Percentiles rank a stretch among this genome's conserved stretches.
Conservation (phyloP, 2,113 vertebrate species). For the Pachyramphus minor region DNA sequence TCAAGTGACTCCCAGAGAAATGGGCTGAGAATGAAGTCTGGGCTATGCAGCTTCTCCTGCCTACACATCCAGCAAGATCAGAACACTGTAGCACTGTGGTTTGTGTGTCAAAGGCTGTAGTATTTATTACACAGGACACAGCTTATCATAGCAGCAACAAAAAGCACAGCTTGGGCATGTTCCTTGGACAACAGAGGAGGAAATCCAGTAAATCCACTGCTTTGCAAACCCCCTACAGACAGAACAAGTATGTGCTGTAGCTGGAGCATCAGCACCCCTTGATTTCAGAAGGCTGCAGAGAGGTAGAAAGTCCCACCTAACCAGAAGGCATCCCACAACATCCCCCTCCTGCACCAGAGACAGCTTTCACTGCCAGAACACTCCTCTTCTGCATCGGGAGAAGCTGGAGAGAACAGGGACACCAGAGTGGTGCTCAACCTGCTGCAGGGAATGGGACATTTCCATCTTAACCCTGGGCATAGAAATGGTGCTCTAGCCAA, state of each 20-base stretch:
- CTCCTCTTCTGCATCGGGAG: not conserved
- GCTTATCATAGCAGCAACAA: not conserved
- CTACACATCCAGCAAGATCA: not conserved
- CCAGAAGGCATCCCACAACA: not conserved
- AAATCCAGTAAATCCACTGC: not conserved
- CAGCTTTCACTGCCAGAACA: not conserved
- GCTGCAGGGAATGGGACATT: not conserved
- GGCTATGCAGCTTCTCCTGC: not conserved
- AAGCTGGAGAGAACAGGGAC: not conserved
- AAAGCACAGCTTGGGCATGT: not conserved
- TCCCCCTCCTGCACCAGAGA: not conserved
- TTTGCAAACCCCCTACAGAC: not conserved
- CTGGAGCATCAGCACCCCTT: not conserved
- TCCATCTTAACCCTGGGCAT: not conserved
- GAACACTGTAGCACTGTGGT: not conserved
- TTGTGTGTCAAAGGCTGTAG: not conserved
- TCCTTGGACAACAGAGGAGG: not conserved
- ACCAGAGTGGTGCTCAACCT: not conserved
- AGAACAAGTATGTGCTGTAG: not conserved
- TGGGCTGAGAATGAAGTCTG: not conserved
- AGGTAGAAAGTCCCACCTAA: not conserved
- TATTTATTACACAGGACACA: not conserved
- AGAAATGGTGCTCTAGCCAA: not conserved
- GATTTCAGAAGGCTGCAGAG: not conserved
- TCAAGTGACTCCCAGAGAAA: not conserved